Conservation (phyloP, 2,797 vertebrate species). For the Helicolenus hilgendorfi region DNA sequence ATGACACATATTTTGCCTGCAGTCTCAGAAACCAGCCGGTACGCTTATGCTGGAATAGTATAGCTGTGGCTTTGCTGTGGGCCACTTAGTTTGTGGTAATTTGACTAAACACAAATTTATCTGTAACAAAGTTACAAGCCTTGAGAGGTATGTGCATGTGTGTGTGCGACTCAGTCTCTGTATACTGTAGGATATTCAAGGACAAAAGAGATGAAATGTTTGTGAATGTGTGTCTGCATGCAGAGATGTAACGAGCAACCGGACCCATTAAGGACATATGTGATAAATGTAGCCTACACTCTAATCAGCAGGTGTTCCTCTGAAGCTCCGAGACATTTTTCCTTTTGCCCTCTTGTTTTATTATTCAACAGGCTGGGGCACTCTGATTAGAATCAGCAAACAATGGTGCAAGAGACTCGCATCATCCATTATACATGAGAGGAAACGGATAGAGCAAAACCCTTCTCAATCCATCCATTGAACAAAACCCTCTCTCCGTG, state of each 20-base stretch:
- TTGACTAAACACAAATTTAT: background rate
- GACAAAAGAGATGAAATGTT: background rate
- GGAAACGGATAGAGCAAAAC: slow-evolving; percentile 57
- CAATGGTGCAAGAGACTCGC: slow-evolving; percentile 68
- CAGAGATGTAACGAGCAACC: slow-evolving; percentile 18
- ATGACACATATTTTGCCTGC: background rate
- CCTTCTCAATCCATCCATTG: slow-evolving; percentile 47
- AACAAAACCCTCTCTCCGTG: slow-evolving; percentile 31
- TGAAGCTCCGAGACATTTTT: slow-evolving; percentile 61
- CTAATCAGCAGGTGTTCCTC: slow-evolving; percentile 75
- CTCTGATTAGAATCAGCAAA: slow-evolving; percentile 78
- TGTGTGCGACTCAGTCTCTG: background rate
- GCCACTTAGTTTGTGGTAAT: background rate
- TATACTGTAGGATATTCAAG: background rate
- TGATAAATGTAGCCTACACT: slow-evolving; percentile 35
- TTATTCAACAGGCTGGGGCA: slow-evolving; percentile 73
- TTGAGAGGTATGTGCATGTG: background rate
- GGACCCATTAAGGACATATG: background rate
- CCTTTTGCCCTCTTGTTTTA: slow-evolving; percentile 63
- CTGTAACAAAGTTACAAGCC: background rate
- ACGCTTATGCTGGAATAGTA: background rate
- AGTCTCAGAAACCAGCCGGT: background rate
- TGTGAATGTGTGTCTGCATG: background rate
- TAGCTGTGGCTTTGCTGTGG: background rate
- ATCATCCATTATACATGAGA: slow-evolving; percentile 80